Evolutionary conservation across 2,888 invertebrate species (phyloP), one percentile per base, ranked within the genome.

Genomic region (Drosophila tripunctata): DNA sequence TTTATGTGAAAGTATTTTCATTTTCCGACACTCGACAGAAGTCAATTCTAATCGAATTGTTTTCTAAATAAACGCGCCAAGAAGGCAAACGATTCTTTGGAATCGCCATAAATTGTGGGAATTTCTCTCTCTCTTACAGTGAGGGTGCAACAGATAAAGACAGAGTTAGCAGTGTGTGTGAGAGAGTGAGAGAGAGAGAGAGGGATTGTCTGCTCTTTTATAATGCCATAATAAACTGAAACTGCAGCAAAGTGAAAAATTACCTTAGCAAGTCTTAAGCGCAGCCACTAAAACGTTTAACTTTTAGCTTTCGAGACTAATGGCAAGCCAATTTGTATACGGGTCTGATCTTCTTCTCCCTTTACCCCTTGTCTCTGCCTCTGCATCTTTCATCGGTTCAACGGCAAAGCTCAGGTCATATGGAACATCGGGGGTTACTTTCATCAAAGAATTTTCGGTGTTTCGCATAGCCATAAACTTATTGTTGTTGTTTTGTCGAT

Each of bases 1-100:
- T 15, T n/a, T 55, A 65, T 77, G 75, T 81, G 87, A 87, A 83
- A 84, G 82, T 80, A 78, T 75, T 52, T 70, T 36, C 7, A 21
- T 36, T 27, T 40, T 3, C 36, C 17, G 21, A 56, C 85, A 87
- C 87, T 87, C 88, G 88, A 88, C 88, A 88, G 88, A 88, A 88
- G 89, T 88, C 89, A 88, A 85, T 88, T 85, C 89, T 75, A 83
- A 89, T 88, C 87, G 85, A 89, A 89, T 89, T 88, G 85, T 89
- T 84, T 84, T 78, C 69, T 74, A 84, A 86, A 88, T 87, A 88
- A 77, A 66, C 36, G 50, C 31, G 51, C 57, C 22, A 44, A 43
- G 43, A 33, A 44, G 64, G 60, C 40, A 48, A 62, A 69, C 60
- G 52, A 50, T 80, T 86, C 85, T 43, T 3, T 22, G 62, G 81